Evolutionary conservation across 2,888 invertebrate species (phyloP).

Genomic region (Diarsia brunnea): DNA sequence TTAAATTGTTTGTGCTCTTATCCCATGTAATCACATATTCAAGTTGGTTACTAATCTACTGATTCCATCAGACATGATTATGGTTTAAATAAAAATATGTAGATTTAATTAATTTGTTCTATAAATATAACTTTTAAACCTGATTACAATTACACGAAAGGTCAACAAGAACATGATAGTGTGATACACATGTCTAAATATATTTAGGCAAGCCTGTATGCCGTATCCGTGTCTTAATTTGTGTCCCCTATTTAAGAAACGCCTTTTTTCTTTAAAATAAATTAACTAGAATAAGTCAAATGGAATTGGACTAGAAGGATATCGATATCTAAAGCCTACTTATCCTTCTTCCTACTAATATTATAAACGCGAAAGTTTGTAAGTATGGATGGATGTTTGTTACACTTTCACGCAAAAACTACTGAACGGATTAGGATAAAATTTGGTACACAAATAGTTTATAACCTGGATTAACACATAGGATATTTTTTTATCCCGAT

Average conservation of each 20-base stretch:
- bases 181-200: background rate
- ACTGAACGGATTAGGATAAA: too few species aligned
- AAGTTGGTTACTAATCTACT: slow-evolving; percentile 1
- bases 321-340: too few species aligned
- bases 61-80: slow-evolving; percentile 1
- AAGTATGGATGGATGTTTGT: too few species aligned
- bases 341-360: too few species aligned
- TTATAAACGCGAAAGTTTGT: too few species aligned
- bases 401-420: too few species aligned
- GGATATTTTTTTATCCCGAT: too few species aligned
- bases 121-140: slow-evolving; percentile 14
- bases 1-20: background rate
- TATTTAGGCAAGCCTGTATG: background rate
- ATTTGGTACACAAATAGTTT: too few species aligned
- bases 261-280: too few species aligned
- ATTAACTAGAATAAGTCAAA: background rate
- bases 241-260: background rate
- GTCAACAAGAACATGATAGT: background rate
- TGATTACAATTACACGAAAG: slow-evolving; percentile 8
- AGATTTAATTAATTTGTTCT: background rate
- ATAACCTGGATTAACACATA: too few species aligned
- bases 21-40: background rate
- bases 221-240: background rate
- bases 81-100: background rate
- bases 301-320: background rate